Evolutionary conservation across 2,113 vertebrate species (phyloP), one percentile per base, ranked within the genome.

Genomic region (Phalacrocorax carbo): DNA sequence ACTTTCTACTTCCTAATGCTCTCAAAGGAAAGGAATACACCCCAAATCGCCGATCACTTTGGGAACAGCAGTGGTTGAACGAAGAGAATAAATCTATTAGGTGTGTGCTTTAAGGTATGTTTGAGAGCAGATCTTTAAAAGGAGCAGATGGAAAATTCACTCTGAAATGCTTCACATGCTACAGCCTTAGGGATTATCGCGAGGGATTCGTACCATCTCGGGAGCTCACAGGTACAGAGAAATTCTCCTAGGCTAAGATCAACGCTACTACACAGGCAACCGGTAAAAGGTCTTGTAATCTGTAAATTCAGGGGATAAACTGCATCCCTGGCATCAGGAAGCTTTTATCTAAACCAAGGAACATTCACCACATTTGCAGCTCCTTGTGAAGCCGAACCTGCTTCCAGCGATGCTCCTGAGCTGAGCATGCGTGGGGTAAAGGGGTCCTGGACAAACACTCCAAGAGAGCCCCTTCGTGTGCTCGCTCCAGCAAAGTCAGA

Each of bases 21-120:
- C 68, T 92, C 55, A 72, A 82, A 95, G 51, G 46, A 48, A 70
- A 82, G 82, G 71, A 93, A 93, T 93, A 93, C 38, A 92, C 23
- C 79, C 68, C 87, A 88, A 82, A 96, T 82, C 90, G 82, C 84
- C 4, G 0, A 32, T 61, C 52, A 3, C 57, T 92, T 61, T 46
- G 71, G 84, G 71, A 93, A 82, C 54, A 58, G 75, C 4, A 87
- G 57, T 48, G 76, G 57, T 0, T 68, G 72, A 96, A 73, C 49
- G 51, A 87, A 78, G 40, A 85, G 54, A 57, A 85, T 77, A 76
- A 80, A 92, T 77, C 75, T 42, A 65, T 82, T 65, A 65, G 62
- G 73, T 42, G 27, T 34, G 49, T 36, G 90, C 87, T 94, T 79
- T 79, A 61, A 92, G 69, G 60, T 26, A 29, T 1, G 1, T 61